These are phyloP conservation scores for Drosophila meridiana DNA, from an alignment of 2,888 invertebrate genomes.

Conservation along the genomic window DNA sequence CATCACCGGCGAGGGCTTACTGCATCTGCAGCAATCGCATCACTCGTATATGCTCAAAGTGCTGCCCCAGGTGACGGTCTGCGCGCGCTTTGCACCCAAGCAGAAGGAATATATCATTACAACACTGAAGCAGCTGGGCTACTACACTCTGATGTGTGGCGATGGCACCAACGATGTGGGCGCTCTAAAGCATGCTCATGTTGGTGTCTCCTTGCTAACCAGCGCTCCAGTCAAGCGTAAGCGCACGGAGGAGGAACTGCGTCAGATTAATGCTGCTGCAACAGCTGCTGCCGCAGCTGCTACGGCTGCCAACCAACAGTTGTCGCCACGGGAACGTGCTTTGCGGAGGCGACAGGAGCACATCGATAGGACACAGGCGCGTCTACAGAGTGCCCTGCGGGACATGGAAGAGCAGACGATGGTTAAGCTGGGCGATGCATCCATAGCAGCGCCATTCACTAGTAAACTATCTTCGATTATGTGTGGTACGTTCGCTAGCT, in stretches of 20 bases:
- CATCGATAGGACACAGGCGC: slow-evolving; percentile 79
- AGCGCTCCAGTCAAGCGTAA: slow-evolving; percentile 89
- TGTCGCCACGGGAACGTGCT: slow-evolving; percentile 82
- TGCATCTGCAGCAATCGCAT: slow-evolving; percentile 88
- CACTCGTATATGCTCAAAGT: slow-evolving; percentile 89
- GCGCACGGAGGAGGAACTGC: slow-evolving; percentile 65
- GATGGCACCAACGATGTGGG: slow-evolving; percentile 99
- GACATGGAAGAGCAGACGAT: slow-evolving; percentile 95
- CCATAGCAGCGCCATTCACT: slow-evolving; percentile 99
- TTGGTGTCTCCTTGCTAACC: slow-evolving; percentile 95
- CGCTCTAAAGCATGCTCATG: slow-evolving; percentile 98
- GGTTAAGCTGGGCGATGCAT: slow-evolving; percentile 98
- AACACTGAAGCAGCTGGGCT: slow-evolving; percentile 93
- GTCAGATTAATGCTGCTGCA: slow-evolving; percentile 52
- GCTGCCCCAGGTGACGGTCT: slow-evolving; percentile 95
- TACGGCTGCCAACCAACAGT: slow-evolving; percentile 68
- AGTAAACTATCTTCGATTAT: slow-evolving; percentile 97
- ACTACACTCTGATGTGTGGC: slow-evolving; percentile 98
- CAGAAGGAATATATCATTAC: slow-evolving; percentile 98
- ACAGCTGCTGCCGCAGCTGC: slow-evolving; percentile 50
- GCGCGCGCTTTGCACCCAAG: slow-evolving; percentile 98
- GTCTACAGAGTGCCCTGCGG: slow-evolving; percentile 87
- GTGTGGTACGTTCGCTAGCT: slow-evolving; percentile 89
- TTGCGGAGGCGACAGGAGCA: slow-evolving; percentile 82
- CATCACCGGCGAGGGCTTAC: slow-evolving; percentile 96